Conservation (phyloP, 2,797 vertebrate species). For the Urocyon cinereoargenteus region DNA sequence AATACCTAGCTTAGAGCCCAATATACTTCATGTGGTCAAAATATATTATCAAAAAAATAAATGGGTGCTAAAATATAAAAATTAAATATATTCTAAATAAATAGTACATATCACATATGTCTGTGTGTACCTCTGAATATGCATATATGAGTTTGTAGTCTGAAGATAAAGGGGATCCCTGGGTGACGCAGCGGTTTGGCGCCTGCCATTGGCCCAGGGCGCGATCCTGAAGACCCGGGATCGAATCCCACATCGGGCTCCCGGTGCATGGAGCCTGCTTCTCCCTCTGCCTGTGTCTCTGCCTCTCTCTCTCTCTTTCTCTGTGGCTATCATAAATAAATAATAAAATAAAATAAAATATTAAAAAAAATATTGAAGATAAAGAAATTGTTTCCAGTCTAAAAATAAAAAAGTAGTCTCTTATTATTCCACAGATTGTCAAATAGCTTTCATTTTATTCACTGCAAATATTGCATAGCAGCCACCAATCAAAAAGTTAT, state of each 20-base stretch:
- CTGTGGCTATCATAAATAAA: too few relatives aligned
- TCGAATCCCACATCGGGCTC: too few relatives aligned
- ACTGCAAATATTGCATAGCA: not conserved
- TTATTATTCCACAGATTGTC: not conserved
- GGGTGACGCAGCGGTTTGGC: too few relatives aligned
- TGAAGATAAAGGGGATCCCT: slow-evolving; percentile 28
- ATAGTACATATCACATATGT: not conserved
- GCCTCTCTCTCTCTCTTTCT: too few relatives aligned
- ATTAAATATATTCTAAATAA: not conserved
- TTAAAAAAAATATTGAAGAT: too few relatives aligned
- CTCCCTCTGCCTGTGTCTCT: too few relatives aligned
- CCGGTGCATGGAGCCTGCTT: too few relatives aligned
- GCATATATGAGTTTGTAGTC: not conserved
- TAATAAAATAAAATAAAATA: too few relatives aligned
- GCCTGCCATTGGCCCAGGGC: too few relatives aligned
- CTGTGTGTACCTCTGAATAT: not conserved
- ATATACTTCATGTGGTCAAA: not conserved
- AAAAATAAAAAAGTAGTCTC: not conserved
- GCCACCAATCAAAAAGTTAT: not conserved
- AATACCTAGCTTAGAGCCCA: not conserved
- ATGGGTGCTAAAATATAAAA: not conserved
- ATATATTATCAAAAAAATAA: not conserved
- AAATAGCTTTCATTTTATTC: not conserved
- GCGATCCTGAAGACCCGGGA: too few relatives aligned
- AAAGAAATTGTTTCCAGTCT: not conserved